Base-by-base conservation (phyloP, 2,113 vertebrate species). In the Cariama cristata region DNA sequence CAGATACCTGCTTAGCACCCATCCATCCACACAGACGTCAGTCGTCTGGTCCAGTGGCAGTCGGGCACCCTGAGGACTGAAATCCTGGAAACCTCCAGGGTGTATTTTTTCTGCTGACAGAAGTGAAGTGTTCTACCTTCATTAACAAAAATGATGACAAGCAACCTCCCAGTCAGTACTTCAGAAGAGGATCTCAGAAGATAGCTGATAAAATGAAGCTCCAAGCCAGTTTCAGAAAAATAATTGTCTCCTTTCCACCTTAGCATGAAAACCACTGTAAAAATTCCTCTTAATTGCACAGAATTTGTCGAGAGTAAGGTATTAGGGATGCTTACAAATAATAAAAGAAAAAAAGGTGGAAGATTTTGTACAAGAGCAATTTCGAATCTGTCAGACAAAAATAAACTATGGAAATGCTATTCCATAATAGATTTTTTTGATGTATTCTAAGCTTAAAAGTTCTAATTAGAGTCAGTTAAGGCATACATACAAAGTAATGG, bases 11-110 rank as follows among this genome's bases (percentile, higher is more conserved):
- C 14, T 6, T 2, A 33, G 12, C 67, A 9, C 3, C 14, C 23
- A 19, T 0, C 52, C 84, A 11, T 6, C 27, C 17, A 0, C 23
- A n/a, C 1, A 0, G 56, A 28, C 1, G 0, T 9, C 75, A 40
- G 86, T 12, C 14, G 0, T 3, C 10, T 9, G 27, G 27, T 0
- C 40, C 47, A 26, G 68, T 27, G 2, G n/a, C 77, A 49, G 50
- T 27, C 11, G 0, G 42, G 42, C 79, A 80, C 4, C 50, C 58
- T 11, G 3, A 53, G 49, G 16, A 24, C 66, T 10, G 35, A 12
- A 22, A 40, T 1, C 74, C 50, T 42, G 50, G 28, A 21, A 45
- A 35, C 4, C 38, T 33, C 45, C 60, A 18, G 14, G 56, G n/a
- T 13, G 6, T 1, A 1, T 3, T 53, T 32, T 2, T 52, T 12